Evolutionary conservation across 2,888 invertebrate genomes (phyloP).

Genomic region (Stictocephala bisonia): DNA sequence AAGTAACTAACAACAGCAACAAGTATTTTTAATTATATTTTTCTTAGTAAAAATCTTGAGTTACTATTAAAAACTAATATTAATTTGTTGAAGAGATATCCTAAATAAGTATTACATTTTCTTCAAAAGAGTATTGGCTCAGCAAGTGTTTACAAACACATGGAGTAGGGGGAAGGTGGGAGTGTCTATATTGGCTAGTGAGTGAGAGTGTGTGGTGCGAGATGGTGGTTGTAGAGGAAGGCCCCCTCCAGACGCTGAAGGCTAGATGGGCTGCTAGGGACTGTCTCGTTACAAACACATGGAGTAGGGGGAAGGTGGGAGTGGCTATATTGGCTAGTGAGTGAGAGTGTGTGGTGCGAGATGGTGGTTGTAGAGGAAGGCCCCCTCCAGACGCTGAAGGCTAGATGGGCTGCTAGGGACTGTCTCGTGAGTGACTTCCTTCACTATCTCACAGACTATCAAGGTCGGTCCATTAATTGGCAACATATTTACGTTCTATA

Average conservation of each 20-base stretch:
- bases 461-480: too few relatives aligned
- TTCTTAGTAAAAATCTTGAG: too few relatives aligned
- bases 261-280: constrained; percentile 63
- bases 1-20: too few relatives aligned
- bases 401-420: constrained; percentile 63
- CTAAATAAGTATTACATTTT: too few relatives aligned
- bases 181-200: neutral
- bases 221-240: neutral
- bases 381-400: constrained; percentile 61
- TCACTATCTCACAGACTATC: constrained; percentile 66
- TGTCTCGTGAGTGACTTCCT: constrained; percentile 66
- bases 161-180: neutral
- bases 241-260: constrained; percentile 61
- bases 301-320: neutral
- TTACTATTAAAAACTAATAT: too few relatives aligned
- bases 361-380: constrained; percentile 32
- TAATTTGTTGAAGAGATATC: too few relatives aligned
- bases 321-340: neutral
- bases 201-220: constrained; percentile 20
- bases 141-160: constrained; percentile 12
- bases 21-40: too few relatives aligned
- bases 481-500: too few relatives aligned
- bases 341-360: neutral
- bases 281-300: constrained; percentile 61
- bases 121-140: too few relatives aligned